Percentiles rank a stretch among this genome's conserved stretches.
These are phyloP conservation scores for Manacus vitellinus DNA, from an alignment of 2,113 vertebrate species.

Conservation along the genomic window DNA sequence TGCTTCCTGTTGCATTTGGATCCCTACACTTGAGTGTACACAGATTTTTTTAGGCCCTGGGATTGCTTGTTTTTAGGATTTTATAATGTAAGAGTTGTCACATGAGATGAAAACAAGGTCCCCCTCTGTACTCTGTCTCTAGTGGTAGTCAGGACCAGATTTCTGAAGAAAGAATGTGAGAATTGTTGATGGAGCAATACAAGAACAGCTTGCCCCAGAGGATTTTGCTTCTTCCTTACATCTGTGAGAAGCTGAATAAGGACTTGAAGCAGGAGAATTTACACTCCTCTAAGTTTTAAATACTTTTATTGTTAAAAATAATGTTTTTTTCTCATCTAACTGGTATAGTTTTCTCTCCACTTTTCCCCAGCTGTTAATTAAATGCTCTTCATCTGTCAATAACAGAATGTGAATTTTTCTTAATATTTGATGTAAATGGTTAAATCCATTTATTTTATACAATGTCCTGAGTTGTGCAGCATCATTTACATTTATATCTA, in stretches of 20 bases:
- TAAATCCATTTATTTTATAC: slow-evolving; percentile 20
- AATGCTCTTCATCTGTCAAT: slow-evolving; percentile 27
- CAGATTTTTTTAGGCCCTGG: neutral
- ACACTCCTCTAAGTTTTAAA: neutral
- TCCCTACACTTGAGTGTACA: neutral
- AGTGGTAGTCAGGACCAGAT: neutral
- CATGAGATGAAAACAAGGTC: neutral
- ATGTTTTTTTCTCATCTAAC: neutral
- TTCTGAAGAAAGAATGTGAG: neutral
- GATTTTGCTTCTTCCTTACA: neutral
- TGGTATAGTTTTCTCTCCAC: neutral
- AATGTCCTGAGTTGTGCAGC: neutral
- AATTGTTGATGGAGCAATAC: neutral
- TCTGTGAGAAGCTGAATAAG: neutral
- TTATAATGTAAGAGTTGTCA: neutral
- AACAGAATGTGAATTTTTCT: slow-evolving; percentile 1
- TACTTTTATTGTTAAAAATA: neutral
- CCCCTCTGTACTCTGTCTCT: neutral
- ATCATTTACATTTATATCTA: slow-evolving; percentile 18
- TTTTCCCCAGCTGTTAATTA: neutral
- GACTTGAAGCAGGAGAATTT: neutral
- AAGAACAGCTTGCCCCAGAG: neutral
- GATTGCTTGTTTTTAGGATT: neutral
- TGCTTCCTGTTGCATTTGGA: neutral
- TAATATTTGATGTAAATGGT: neutral